Evolutionary conservation across 92 coral and sea anemone species (phyloP).

Genomic region (Blastomussa wellsi): DNA sequence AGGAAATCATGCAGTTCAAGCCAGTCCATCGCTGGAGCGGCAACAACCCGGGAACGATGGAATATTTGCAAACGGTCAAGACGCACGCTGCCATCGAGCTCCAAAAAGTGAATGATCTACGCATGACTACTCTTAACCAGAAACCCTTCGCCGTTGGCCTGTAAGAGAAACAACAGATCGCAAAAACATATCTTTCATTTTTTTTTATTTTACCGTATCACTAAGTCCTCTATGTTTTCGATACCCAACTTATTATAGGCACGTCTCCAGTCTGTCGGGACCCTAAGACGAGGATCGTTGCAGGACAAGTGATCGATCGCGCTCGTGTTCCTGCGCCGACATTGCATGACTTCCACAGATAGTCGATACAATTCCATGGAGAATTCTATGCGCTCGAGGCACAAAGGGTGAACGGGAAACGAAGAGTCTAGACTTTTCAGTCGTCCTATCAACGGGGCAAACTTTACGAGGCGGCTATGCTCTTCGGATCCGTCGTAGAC

Average conservation of each 20-base stretch:
- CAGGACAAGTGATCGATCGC: neutral
- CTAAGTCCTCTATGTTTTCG: neutral
- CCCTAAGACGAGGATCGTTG: neutral
- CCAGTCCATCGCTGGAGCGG: too few species aligned
- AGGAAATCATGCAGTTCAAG: neutral
- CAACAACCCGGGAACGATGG: too few species aligned
- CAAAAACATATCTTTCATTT: too few species aligned
- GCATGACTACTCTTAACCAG: neutral
- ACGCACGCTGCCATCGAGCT: neutral
- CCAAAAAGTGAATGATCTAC: neutral
- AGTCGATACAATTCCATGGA: slow-evolving; percentile 5
- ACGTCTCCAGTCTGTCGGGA: neutral
- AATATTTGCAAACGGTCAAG: neutral
- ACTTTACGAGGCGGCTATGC: neutral
- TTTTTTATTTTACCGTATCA: neutral
- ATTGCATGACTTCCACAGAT: neutral
- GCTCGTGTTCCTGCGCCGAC: neutral
- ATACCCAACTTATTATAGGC: slow-evolving; percentile 2
- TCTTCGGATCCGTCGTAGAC: neutral
- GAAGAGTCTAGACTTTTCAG: neutral
- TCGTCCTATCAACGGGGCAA: neutral
- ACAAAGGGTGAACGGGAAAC: neutral
- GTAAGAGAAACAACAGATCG: too few species aligned
- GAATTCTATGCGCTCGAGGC: neutral
- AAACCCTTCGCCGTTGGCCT: neutral